Evolutionary conservation across 2,113 vertebrate genomes (phyloP), one percentile per base, ranked within the genome.

Genomic region (Percopsis transmontana): DNA sequence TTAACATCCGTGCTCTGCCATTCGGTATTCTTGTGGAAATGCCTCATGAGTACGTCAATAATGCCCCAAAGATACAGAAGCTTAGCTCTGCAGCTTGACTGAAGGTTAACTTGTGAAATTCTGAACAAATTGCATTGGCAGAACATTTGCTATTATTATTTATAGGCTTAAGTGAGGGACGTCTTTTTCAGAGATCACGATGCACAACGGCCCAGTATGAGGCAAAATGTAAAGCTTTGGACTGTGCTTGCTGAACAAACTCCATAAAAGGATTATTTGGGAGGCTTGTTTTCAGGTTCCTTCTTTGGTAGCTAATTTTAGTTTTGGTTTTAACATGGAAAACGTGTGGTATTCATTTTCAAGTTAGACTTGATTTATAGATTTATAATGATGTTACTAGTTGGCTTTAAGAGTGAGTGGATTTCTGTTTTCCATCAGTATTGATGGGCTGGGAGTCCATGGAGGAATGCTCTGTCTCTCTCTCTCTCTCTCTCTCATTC

Each of bases 401-500:
- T 33, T 33, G 27, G 27, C 27, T 33, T n/a, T n/a, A n/a, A 55
- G 55, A 41, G 62, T 52, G 76, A 83, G 80, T 77, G 54, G 80
- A 83, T 82, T 77, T 53, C 60, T 58, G 18, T 53, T 66, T 68
- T 60, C 64, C 33, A 41, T 20, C 61, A 61, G 67, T 84, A 80
- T 82, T 87, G 74, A 79, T 74, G 72, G 71, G 73, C 9, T 27
- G 54, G 3, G 54, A 18, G 33, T 83, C 71, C 66, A 60, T 58
- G 50, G 55, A 77, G 54, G 21, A 53, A 38, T 67, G 14, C 27
- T 13, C 18, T 60, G 51, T 33, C 52, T 57, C 33, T 62, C 61
- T 23, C 21, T 62, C 44, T 57, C 38, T 57, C 55, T 57, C 51
- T 42, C 16, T 54, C 6, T 21, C 48, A 21, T 20, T 53, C 12